phyloP scores from a whole-genome alignment of 2,797 vertebrate species.

The Diglossa cyanea region DNA sequence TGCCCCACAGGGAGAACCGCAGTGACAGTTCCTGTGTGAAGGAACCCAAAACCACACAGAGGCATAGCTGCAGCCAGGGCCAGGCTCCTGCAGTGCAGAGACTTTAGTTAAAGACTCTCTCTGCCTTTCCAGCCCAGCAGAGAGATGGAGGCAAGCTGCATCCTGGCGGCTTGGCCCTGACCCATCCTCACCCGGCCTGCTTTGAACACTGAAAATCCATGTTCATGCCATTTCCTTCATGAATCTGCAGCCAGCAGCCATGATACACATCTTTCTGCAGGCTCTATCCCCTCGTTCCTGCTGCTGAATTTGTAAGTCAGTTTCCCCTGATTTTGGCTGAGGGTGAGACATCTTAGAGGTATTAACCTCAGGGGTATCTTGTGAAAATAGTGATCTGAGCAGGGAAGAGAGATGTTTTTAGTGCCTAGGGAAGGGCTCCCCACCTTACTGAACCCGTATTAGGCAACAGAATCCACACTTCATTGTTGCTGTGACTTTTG shows the following conservation, averaged over 20 bases:
- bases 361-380: neutral
- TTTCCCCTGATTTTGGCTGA: neutral
- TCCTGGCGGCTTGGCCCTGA: neutral
- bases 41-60: neutral
- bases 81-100: neutral
- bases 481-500: conserved; percentile 7
- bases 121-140: neutral
- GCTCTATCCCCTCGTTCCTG: neutral
- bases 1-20: neutral
- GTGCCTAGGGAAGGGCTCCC: neutral
- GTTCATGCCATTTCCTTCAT: neutral
- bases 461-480: neutral
- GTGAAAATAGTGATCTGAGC: neutral
- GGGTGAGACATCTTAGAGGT: neutral
- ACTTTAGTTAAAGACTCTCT: neutral
- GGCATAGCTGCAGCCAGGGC: neutral
- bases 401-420: neutral
- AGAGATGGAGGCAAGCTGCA: neutral
- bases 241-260: neutral
- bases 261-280: conserved; percentile 15
- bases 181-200: neutral
- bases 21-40: neutral
- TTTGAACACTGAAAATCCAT: neutral
- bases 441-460: neutral
- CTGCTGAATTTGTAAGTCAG: neutral